Evolutionary conservation across 2,888 invertebrate genomes (phyloP).

Genomic region (Patella depressa): DNA sequence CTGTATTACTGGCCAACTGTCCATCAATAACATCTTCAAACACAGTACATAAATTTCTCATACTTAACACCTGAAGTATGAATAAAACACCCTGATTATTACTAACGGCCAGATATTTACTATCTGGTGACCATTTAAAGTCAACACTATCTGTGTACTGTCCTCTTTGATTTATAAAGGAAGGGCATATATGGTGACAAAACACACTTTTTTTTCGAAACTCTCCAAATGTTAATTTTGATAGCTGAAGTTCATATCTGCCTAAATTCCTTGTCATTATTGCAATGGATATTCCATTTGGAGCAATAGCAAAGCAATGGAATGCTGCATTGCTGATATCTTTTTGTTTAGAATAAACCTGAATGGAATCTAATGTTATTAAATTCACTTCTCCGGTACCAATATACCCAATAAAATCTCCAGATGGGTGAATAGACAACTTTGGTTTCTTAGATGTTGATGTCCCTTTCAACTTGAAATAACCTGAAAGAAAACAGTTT

Average conservation of each 20-base stretch:
- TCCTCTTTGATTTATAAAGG: constrained; percentile 31
- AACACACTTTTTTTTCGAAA: constrained; percentile 15
- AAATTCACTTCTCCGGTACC: constrained; percentile 45
- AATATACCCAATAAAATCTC: constrained; percentile 48
- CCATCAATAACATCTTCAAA: constrained; percentile 45
- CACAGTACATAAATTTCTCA: constrained; percentile 40
- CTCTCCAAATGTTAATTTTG: constrained; percentile 14
- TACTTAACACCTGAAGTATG: constrained; percentile 34
- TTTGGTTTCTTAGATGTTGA: constrained; percentile 50
- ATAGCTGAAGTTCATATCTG: constrained; percentile 29
- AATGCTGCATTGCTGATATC: constrained; percentile 46
- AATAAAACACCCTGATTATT: constrained; percentile 44
- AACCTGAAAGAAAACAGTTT: constrained; percentile 39
- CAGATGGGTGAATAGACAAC: constrained; percentile 54
- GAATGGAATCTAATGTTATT: constrained; percentile 34
- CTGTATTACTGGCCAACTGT: constrained; percentile 42
- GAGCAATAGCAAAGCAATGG: constrained; percentile 52
- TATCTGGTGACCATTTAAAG: constrained; percentile 60
- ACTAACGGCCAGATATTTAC: constrained; percentile 49
- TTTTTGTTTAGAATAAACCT: constrained; percentile 39
- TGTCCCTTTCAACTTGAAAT: constrained; percentile 40
- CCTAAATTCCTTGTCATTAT: constrained; percentile 42
- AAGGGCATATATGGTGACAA: constrained; percentile 41
- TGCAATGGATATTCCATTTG: constrained; percentile 53
- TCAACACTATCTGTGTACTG: constrained; percentile 48